Evolutionary conservation across 2,888 invertebrate genomes (phyloP).

Genomic region (Corythucha ciliata): DNA sequence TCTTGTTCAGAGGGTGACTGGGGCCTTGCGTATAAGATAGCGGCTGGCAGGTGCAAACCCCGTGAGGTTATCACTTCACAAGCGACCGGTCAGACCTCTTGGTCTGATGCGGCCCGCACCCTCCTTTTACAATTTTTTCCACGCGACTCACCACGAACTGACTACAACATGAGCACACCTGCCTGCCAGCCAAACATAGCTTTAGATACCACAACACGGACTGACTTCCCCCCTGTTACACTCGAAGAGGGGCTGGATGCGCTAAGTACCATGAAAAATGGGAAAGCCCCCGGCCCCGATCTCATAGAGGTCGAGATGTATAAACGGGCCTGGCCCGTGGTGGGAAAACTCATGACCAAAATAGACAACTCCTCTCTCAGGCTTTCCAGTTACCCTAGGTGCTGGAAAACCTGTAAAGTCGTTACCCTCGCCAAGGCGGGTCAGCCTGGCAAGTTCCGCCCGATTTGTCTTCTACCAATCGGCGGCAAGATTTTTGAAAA

Average conservation of each 20-base stretch:
- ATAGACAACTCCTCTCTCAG: background rate
- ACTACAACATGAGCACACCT: too few relatives aligned
- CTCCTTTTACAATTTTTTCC: too few relatives aligned
- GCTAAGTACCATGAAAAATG: too few relatives aligned
- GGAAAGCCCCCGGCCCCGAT: background rate
- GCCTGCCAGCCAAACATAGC: too few relatives aligned
- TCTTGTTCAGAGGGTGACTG: background rate
- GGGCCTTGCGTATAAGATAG: background rate
- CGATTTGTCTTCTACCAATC: constrained; percentile 7
- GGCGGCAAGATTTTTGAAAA: constrained; percentile 11
- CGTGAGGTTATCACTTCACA: background rate
- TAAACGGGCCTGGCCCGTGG: background rate
- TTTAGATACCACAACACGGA: too few relatives aligned
- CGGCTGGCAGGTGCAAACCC: background rate
- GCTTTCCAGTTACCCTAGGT: constrained; percentile 6
- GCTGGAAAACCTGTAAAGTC: constrained; percentile 8
- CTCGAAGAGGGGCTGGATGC: too few relatives aligned
- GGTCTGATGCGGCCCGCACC: too few relatives aligned
- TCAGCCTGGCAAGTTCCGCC: background rate
- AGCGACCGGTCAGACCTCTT: too few relatives aligned
- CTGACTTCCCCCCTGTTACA: too few relatives aligned
- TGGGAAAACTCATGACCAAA: background rate
- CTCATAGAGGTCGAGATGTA: background rate
- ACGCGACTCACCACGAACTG: too few relatives aligned
- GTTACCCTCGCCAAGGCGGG: background rate